Base-by-base conservation (phyloP, 1,140 invertebrate species). In the Papilio aristodemus region DNA sequence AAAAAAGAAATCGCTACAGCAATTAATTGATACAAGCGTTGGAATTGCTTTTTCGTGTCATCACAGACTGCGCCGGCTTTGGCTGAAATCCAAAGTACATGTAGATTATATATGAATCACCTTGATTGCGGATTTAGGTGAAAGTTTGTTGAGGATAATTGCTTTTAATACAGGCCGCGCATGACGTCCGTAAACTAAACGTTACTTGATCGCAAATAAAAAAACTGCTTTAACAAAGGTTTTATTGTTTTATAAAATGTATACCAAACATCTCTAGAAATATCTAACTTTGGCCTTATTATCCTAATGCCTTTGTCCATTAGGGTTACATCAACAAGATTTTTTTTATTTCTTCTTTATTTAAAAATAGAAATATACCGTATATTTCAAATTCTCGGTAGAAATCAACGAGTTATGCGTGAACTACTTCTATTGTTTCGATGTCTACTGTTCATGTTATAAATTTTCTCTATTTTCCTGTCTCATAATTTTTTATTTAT, bases 341-440 rank as follows among this genome's bases (percentile, higher is more conserved):
- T 4, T 50, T 50, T 50, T n/a, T 50, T 1, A n/a, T 50, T 50
- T 50, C 2, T 50, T 41, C 4, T 41, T 41, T n/a, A n/a, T 3
- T 43, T 43, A 43, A 32, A 32, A 50, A 50, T 22, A 50, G 14
- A 19, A 50, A 22, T 9, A 6, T 32, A 19, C 7, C 17, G 43
- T 50, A 22, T 50, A 50, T 22, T 50, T 50, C 7, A 50, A 19
- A 19, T 50, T 13, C 5, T 17, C 43, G 9, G 3, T 8, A 50
- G 27, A 32, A 7, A 50, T 19, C 43, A 50, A 14, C 41, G 41
- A 43, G 41, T 50, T 50, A 50, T 50, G 43, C 43, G 14, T 50
- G 43, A 50, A 50, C 43, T 7, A 50, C 19, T 50, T 50, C 43
- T 19, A 22, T 50, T 50, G 43, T 50, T 50, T 50, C 17, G 9